phyloP scores from a whole-genome alignment of 92 coral and sea anemone species.

The Actinostola sp. region DNA sequence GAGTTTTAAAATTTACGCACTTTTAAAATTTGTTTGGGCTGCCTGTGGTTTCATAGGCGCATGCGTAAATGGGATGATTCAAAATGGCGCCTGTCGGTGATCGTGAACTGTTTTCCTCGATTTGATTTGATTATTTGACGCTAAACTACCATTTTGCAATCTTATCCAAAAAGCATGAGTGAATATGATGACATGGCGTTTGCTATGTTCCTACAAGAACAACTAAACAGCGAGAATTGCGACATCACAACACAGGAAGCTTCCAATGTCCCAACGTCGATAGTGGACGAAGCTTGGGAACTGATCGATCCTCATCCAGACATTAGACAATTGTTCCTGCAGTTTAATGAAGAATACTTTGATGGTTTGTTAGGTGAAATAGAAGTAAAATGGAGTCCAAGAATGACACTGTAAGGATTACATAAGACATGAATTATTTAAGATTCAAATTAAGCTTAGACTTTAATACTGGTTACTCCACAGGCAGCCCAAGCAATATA shows the following conservation, averaged over 20 bases:
- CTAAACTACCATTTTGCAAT: too few relatives aligned
- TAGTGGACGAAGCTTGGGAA: slow-evolving; percentile 96
- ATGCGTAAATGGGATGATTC: too few relatives aligned
- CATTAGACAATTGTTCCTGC: slow-evolving; percentile 82
- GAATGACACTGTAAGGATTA: slow-evolving; percentile 94
- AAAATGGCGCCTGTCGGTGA: too few relatives aligned
- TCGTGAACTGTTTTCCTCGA: too few relatives aligned
- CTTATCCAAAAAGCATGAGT: slow-evolving; percentile 22
- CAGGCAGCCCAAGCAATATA: too few relatives aligned
- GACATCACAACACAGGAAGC: not conserved
- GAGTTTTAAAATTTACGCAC: too few relatives aligned
- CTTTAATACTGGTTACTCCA: not conserved
- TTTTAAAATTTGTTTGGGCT: too few relatives aligned
- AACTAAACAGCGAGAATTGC: slow-evolving; percentile 58
- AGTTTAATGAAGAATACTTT: slow-evolving; percentile 87
- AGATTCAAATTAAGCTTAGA: too few relatives aligned
- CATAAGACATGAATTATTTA: too few relatives aligned
- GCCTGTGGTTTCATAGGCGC: too few relatives aligned
- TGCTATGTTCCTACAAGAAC: slow-evolving; percentile 85
- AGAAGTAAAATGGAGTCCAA: slow-evolving; percentile 97
- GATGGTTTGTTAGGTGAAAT: slow-evolving; percentile 76
- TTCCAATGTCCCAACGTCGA: slow-evolving; percentile 43
- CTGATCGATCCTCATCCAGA: slow-evolving; percentile 92
- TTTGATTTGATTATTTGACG: too few relatives aligned
- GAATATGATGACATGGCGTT: slow-evolving; percentile 81